Base-by-base conservation (phyloP, 2,888 invertebrate species). In the Tiphia femorata region DNA sequence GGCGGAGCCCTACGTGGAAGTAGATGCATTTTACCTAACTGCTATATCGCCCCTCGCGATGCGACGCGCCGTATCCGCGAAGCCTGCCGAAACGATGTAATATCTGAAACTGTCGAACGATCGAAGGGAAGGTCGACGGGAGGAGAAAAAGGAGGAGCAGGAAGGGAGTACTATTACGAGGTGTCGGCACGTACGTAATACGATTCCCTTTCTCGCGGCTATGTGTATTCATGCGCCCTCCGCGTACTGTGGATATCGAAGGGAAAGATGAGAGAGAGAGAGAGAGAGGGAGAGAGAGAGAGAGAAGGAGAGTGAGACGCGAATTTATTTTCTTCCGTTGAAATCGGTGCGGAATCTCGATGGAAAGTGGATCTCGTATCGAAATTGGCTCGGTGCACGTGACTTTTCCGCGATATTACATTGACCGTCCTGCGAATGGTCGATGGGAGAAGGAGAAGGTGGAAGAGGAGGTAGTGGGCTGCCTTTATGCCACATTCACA, bases 81-180 rank as follows among this genome's bases (percentile, higher is more conserved):
- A n/a, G n/a, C n/a, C n/a, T n/a, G n/a, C n/a, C n/a, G 44, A 33
- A 40, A 20, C 51, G 47, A 49, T 42, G 53, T 43, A 62, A 65
- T 64, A 64, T 58, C 44, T 37, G 52, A 46, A 54, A 64, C 44
- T 40, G 41, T 56, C 35, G 49, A 29, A 27, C 41, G 48, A 53
- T 53, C 33, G 33, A n/a, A n/a, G n/a, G n/a, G n/a, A n/a, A n/a
- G n/a, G n/a, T n/a, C n/a, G n/a, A n/a, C n/a, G n/a, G n/a, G n/a
- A n/a, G n/a, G n/a, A n/a, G n/a, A n/a, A n/a, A n/a, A n/a, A n/a
- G n/a, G n/a, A n/a, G n/a, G n/a, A n/a, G n/a, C n/a, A n/a, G n/a
- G n/a, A n/a, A n/a, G 42, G 53, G 52, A 43, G 49, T 63, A 53
- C 51, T 56, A 64, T 64, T 64, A 63, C 62, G 38, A 64, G 62